Base-by-base conservation (phyloP, 2,888 invertebrate genomes). In the Xestia xanthographa region DNA sequence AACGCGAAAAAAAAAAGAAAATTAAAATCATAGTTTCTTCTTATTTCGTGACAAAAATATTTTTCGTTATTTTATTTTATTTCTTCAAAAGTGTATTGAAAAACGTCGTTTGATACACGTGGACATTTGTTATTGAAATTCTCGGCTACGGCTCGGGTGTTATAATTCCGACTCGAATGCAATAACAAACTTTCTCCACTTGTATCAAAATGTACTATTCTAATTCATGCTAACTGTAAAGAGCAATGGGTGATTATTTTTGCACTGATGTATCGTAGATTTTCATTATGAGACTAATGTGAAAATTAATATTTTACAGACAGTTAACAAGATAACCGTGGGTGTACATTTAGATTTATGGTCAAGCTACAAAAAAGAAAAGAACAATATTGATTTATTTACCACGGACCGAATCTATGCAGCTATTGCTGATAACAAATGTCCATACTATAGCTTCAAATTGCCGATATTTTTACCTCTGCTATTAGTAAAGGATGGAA, bases 401-500 rank as follows among this genome's bases (percentile, higher is more conserved):
- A 63, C 62, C 29, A 72, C 81, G 53, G 17, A 81, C 3, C 26
- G 34, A 5, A 50, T 63, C 5, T 14, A 70, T n/a, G 2, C n/a
- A 63, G 41, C 22, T 29, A 75, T 82, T 9, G 63, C 69, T 6
- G 9, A 56, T 20, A 20, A 72, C 66, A 82, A 82, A 12, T 20
- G 11, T 0, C 56, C 56, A 1, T 65, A 72, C 34, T 45, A 63
- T 11, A 65, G 29, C 8, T 74, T 74, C 66, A 56, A 66, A 14
- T 26, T 70, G 34, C 86, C 83, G 4, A 60, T 85, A 53, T 69
- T 77, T 50, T 8, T 56, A n/a, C 26, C 73, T n/a, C 48, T 83
- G 5, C 43, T 72, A 20, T 43, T 83, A 38, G 38, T 81, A 34
- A 85, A 72, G 26, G 66, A 83, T 50, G 73, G 74, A 8, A 45